These are phyloP conservation scores for Drosophila aff. DNA, from an alignment of 1,140 invertebrate genomes.

Conservation along the genomic window DNA sequence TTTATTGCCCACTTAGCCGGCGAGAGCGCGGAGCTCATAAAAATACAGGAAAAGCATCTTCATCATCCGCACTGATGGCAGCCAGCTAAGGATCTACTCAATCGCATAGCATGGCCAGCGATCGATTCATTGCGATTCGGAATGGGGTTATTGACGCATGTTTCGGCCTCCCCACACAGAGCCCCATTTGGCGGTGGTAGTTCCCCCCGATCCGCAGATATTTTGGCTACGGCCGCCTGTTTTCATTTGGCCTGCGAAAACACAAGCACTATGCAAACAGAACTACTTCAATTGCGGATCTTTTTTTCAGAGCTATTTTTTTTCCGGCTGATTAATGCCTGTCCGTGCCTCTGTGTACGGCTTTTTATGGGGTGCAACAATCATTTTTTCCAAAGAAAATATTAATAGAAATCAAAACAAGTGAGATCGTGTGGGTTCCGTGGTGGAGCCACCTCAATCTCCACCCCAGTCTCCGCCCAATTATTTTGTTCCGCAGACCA, in stretches of 20 bases:
- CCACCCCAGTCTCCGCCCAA: slow-evolving; percentile 5
- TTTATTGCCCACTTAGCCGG: slow-evolving; percentile 46
- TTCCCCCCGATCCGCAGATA: slow-evolving; percentile 13
- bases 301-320: slow-evolving; percentile 2
- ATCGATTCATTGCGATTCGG: slow-evolving; percentile 27
- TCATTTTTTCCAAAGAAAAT: slow-evolving; percentile 77
- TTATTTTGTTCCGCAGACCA: slow-evolving; percentile 57
- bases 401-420: slow-evolving; percentile 82
- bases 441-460: neutral
- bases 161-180: slow-evolving; percentile 48
- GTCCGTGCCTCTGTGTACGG: slow-evolving; percentile 48
- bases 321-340: slow-evolving; percentile 70
- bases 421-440: slow-evolving; percentile 60
- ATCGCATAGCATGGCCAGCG: slow-evolving; percentile 30
- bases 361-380: slow-evolving; percentile 75
- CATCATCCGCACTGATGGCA: slow-evolving; percentile 43
- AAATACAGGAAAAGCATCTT: slow-evolving; percentile 63
- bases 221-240: slow-evolving; percentile 50
- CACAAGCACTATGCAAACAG: slow-evolving; percentile 52
- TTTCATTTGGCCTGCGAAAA: slow-evolving; percentile 52
- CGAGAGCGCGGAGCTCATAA: slow-evolving; percentile 24
- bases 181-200: slow-evolving; percentile 1
- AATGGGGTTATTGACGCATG: slow-evolving; percentile 80
- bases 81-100: slow-evolving; percentile 46
- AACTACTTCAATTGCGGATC: slow-evolving; percentile 60